Base-by-base conservation (phyloP, 2,888 invertebrate genomes). In the Pammene fasciana region DNA sequence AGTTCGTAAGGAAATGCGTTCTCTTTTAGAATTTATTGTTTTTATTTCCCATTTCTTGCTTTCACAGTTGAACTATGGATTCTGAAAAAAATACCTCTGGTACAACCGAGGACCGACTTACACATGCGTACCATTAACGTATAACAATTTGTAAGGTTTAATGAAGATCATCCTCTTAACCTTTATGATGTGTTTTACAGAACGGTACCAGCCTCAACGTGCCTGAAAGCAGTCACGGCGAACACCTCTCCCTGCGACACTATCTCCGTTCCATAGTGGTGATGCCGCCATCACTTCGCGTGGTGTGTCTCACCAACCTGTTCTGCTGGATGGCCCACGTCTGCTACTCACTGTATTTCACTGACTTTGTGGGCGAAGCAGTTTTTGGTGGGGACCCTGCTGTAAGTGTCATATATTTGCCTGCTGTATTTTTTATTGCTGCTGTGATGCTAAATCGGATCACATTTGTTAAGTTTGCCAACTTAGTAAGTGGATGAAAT, bases 311-410 rank as follows among this genome's bases (percentile, higher is more conserved):
- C 72, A 99, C 99, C 13, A 99, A 99, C 91, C 93, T 99, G 45
- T 99, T 99, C 88, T 98, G 98, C 83, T 99, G 99, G 99, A 99
- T 98, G 98, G 97, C 98, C 0, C 97, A 99, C 77, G 98, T 99
- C 55, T 98, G 98, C 86, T 99, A 99, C 84, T 98, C 98, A 0
- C 92, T 99, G 7, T 99, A 98, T 87, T 99, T 99, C 86, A 99
- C 99, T 0, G 98, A 99, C 88, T 99, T 98, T 82, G 99, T 98
- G 1, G 98, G 97, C 0, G 97, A 98, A 87, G 95, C 97, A 11
- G 97, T 98, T 16, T 98, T 96, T 83, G 94, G 94, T n/a, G 98
- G 98, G 0, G 94, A 97, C 88, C 97, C 97, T n/a, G 95, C 94
- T 82, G 96, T 95, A 84, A 90, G 89, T 86, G 11, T 9, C 10